A percentile compares a stretch with the other conserved stretches of the same genome.
These are phyloP conservation scores for Tipula vernalis DNA, from an alignment of 2,888 invertebrate genomes.

Conservation along the genomic window DNA sequence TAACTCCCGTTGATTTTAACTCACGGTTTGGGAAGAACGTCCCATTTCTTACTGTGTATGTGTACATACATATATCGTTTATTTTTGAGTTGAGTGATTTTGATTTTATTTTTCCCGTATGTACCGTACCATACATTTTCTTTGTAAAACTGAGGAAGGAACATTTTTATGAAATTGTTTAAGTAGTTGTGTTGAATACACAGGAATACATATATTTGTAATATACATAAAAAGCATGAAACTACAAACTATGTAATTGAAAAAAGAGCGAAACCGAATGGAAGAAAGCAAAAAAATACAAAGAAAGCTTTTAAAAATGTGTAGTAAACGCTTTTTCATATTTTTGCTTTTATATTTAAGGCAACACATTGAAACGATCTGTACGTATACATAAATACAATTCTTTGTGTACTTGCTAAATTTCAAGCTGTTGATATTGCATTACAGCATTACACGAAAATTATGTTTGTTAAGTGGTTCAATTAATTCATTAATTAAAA, in stretches of 20 bases:
- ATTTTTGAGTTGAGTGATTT: not conserved
- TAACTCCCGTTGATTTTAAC: too few species aligned
- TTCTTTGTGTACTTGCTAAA: not conserved
- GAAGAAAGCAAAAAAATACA: not conserved
- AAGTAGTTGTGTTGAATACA: not conserved
- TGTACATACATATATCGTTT: not conserved
- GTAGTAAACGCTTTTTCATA: not conserved
- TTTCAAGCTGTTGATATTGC: not conserved
- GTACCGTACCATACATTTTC: not conserved
- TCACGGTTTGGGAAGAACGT: too few species aligned
- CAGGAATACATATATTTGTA: not conserved
- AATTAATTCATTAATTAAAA: not conserved
- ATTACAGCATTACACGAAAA: not conserved
- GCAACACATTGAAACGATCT: not conserved
- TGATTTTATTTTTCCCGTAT: not conserved
- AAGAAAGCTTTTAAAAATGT: not conserved
- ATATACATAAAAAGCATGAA: not conserved
- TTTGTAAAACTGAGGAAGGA: not conserved
- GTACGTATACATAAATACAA: not conserved
- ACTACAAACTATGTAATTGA: not conserved
- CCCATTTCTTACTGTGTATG: too few species aligned
- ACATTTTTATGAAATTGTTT: not conserved
- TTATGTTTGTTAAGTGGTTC: not conserved
- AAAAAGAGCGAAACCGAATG: not conserved
- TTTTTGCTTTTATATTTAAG: not conserved